phyloP scores from a whole-genome alignment of 1,140 invertebrate genomes.

The Aphidius gifuensis region DNA sequence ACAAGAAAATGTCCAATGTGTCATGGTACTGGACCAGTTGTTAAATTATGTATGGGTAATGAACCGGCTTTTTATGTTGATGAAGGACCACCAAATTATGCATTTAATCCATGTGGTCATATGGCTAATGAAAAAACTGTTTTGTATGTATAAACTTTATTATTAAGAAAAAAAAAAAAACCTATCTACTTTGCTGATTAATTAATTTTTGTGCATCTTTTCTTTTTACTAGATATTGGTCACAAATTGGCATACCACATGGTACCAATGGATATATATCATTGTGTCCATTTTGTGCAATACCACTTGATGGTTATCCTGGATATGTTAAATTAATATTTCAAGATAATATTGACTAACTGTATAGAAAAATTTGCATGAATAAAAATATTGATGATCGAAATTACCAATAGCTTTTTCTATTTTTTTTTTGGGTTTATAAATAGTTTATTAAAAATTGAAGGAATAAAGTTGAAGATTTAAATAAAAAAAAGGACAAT shows the following conservation, averaged over 20 bases:
- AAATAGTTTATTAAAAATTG: too few relatives aligned
- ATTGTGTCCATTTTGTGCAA: constrained; percentile 98
- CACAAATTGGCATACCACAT: constrained; percentile 92
- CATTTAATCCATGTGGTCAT: constrained; percentile 98
- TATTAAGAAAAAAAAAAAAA: not conserved
- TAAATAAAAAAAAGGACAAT: too few relatives aligned
- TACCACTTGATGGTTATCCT: constrained; percentile 82
- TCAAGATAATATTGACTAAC: constrained; percentile 91
- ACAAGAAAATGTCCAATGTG: constrained; percentile 91
- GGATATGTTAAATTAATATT: constrained; percentile 97
- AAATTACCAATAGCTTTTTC: too few relatives aligned
- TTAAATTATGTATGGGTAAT: constrained; percentile 91
- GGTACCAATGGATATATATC: constrained; percentile 97
- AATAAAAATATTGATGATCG: not conserved
- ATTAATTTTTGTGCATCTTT: not conserved
- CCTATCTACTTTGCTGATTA: not conserved
- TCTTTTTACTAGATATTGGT: constrained; percentile 74
- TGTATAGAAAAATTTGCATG: constrained; percentile 10
- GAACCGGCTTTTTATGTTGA: constrained; percentile 97
- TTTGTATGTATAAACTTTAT: constrained; percentile 67
- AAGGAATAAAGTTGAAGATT: too few relatives aligned
- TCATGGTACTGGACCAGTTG: constrained; percentile 77
- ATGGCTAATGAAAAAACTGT: constrained; percentile 98
- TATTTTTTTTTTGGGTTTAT: too few relatives aligned
- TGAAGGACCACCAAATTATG: constrained; percentile 84